These are phyloP conservation scores for Steinernema carpocapsae DNA, from an alignment of 2,888 invertebrate genomes.

Conservation along the genomic window DNA sequence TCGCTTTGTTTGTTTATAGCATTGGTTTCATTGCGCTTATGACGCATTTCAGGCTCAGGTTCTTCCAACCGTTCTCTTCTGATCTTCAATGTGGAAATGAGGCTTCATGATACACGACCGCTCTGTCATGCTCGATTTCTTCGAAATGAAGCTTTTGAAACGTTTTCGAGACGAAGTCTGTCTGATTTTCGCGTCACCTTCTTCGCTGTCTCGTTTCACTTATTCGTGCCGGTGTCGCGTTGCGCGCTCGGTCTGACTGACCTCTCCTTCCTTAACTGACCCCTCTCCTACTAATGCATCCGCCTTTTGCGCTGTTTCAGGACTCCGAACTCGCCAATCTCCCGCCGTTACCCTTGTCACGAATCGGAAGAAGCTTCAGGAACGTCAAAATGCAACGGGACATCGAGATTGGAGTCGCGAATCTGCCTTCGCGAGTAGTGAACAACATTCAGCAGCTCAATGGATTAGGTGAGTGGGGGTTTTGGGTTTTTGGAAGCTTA, in stretches of 20 bases:
- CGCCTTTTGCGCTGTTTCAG: neutral
- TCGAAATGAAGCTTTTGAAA: too few relatives aligned
- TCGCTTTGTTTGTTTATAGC: too few relatives aligned
- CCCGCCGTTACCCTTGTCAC: neutral
- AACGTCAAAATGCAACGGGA: neutral
- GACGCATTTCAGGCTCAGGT: too few relatives aligned
- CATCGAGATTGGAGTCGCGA: conserved; percentile 2
- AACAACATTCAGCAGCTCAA: conserved; percentile 4
- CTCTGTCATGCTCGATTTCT: too few relatives aligned
- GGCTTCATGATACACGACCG: too few relatives aligned
- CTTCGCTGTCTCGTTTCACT: neutral
- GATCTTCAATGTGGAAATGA: too few relatives aligned
- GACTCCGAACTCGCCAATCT: neutral
- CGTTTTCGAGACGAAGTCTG: too few relatives aligned
- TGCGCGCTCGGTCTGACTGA: neutral
- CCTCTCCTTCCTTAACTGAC: neutral
- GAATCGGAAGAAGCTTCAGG: neutral
- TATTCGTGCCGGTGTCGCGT: neutral
- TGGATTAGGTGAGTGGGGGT: neutral
- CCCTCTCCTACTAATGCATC: neutral
- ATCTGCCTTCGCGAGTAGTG: conserved; percentile 9
- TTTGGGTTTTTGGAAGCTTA: neutral
- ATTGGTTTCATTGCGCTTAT: too few relatives aligned
- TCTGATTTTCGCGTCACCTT: too few relatives aligned
- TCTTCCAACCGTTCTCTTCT: too few relatives aligned